A percentile compares a stretch with the other conserved stretches of the same genome.
Conservation (phyloP, 2,797 vertebrate species). For the Syncerus caffer region DNA sequence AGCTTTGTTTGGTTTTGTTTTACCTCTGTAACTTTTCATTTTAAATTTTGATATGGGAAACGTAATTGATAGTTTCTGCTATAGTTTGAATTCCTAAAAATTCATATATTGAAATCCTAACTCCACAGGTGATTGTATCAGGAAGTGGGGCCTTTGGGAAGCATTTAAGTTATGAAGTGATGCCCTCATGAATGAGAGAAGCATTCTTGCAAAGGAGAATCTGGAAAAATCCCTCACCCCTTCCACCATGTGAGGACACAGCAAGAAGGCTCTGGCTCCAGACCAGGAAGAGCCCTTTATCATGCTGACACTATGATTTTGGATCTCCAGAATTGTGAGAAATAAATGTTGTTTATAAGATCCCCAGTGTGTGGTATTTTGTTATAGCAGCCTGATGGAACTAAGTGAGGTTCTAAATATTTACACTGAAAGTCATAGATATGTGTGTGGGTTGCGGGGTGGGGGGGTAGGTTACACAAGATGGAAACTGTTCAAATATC, state of each 20-base stretch:
- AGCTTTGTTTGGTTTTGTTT: neutral
- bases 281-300: neutral
- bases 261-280: neutral
- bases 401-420: neutral
- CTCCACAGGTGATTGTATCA: neutral
- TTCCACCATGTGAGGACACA: neutral
- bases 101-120: neutral
- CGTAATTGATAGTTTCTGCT: neutral
- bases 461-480: neutral
- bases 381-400: neutral
- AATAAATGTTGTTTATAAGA: neutral
- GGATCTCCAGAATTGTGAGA: neutral
- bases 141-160: neutral
- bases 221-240: neutral
- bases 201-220: neutral
- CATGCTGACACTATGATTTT: neutral
- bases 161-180: neutral
- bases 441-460: neutral
- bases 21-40: neutral
- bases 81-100: neutral
- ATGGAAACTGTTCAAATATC: neutral
- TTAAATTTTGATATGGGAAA: neutral
- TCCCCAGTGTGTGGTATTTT: neutral
- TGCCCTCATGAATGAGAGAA: neutral
- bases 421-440: neutral